Evolutionary conservation across 1,140 invertebrate species (phyloP), one percentile per base, ranked within the genome.

Genomic region (Trachymyrmex cornetzi): DNA sequence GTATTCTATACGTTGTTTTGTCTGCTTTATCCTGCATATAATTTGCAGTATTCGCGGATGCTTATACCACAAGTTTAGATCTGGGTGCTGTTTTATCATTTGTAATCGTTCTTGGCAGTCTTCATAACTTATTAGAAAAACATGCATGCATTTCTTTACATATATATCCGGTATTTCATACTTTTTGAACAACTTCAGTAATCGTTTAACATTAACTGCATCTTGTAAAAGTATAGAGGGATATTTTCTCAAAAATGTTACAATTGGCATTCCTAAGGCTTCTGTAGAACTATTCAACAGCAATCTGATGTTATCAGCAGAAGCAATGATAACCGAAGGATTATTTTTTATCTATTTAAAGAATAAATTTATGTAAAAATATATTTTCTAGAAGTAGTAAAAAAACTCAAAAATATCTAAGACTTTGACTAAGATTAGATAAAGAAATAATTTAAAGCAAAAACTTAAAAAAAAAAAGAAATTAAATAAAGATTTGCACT

Each of bases 41-140:
- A 97, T 92, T 90, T 93, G 92, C 11, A 97, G 90, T 84, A 96
- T 95, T 87, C 94, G 93, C 44, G 95, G 95, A 94, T 96, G 95
- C 27, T 95, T 93, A 4, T 91, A 90, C 87, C 96, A 95, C 48
- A 95, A 53, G 48, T 93, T 92, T 22, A 96, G 94, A 75, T 96
- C 96, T 12, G 95, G 95, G 61, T 92, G 94, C 14, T 87, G 86
- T 87, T 94, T 92, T 44, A 96, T 92, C 82, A 93, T 90, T 44
- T 95, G 88, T 38, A 97, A 87, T 91, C 96, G 94, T 7, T 93
- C 55, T 85, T 94, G 92, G 16, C 97, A 91, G 11, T 94, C 95
- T 12, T 93, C 87, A 6, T 94, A 91, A 24, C 92, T 90, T 16
- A 96, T 71, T 11, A 93, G 92, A 38, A 96, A 96, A 85, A 96